A percentile compares a stretch with the other conserved stretches of the same genome.
phyloP scores from a whole-genome alignment of 2,113 vertebrate genomes.

The Cygnus buccinator region DNA sequence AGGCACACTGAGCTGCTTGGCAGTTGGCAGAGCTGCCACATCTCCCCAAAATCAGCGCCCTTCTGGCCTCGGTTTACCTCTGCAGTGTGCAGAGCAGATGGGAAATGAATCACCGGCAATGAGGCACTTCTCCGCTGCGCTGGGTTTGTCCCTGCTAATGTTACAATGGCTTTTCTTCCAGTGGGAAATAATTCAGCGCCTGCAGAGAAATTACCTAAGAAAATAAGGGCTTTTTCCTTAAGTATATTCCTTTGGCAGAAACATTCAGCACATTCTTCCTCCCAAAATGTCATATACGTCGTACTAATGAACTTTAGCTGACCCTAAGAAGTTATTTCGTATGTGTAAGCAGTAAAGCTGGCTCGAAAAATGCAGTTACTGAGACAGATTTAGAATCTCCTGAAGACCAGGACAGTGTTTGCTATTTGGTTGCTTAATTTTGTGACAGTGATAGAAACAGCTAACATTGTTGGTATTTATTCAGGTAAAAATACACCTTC shows the following conservation, averaged over 20 bases:
- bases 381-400: background rate
- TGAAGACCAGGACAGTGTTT: background rate
- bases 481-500: background rate
- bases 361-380: background rate
- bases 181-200: background rate
- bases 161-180: background rate
- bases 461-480: background rate
- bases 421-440: background rate
- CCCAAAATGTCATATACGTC: background rate
- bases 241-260: background rate
- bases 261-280: background rate
- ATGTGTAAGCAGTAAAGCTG: background rate
- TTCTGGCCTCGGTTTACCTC: background rate
- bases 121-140: background rate
- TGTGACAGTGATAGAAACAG: background rate
- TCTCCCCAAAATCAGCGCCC: background rate
- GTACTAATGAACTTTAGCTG: background rate
- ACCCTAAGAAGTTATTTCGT: background rate
- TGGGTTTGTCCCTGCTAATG: background rate
- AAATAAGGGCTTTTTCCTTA: background rate
- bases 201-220: background rate
- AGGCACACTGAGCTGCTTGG: background rate
- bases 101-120: background rate
- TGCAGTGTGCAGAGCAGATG: background rate
- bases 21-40: background rate